Percentiles rank a stretch among this genome's conserved stretches.
Evolutionary conservation across 2,113 vertebrate genomes (phyloP).

Genomic region (Halichoeres trimaculatus): DNA sequence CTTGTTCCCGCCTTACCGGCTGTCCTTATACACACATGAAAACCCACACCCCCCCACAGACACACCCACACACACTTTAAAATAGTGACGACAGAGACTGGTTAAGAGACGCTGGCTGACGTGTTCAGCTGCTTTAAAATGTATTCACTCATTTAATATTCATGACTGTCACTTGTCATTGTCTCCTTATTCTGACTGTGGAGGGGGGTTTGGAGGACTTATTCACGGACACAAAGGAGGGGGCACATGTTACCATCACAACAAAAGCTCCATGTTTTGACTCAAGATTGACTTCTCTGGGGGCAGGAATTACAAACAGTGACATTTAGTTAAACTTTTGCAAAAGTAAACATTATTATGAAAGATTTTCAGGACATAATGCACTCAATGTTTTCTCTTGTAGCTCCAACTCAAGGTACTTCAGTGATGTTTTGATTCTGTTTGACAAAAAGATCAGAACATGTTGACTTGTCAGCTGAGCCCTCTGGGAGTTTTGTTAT

Average conservation of each 20-base stretch:
- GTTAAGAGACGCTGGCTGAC: slow-evolving; percentile 13
- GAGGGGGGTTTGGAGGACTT: neutral
- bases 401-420: no score
- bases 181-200: slow-evolving; percentile 17
- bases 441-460: no score
- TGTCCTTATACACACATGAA: slow-evolving; percentile 3
- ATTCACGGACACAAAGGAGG: slow-evolving; percentile 46
- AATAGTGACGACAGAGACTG: slow-evolving; percentile 2
- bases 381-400: no score
- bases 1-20: slow-evolving; percentile 6
- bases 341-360: no score
- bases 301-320: no score
- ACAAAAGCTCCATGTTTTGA: neutral
- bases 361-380: no score
- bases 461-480: no score
- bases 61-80: slow-evolving; percentile 15
- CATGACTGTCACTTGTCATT: slow-evolving; percentile 38
- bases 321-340: no score
- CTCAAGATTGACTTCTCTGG: neutral
- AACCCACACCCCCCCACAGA: slow-evolving; percentile 14
- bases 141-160: slow-evolving; percentile 49
- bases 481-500: no score
- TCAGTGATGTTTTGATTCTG: no score
- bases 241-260: slow-evolving; percentile 31
- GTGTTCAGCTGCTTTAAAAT: slow-evolving; percentile 30